phyloP scores from a whole-genome alignment of 2,113 vertebrate species.

The Albula glossodonta region DNA sequence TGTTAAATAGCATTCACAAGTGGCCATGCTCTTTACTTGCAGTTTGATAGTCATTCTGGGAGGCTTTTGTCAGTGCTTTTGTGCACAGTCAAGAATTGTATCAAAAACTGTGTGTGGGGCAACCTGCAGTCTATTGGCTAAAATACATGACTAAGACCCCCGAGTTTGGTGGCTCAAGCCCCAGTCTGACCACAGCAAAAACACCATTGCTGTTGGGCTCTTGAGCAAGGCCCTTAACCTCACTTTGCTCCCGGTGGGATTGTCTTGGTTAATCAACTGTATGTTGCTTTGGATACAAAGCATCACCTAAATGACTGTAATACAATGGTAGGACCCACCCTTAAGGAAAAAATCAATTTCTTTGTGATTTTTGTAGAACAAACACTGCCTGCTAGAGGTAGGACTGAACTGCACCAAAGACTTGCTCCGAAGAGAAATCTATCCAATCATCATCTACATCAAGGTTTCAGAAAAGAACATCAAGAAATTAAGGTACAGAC shows the following conservation, averaged over 20 bases:
- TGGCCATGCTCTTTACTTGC: background rate
- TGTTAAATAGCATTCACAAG: background rate
- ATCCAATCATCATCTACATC: slow-evolving; percentile 92
- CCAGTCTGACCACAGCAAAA: no score
- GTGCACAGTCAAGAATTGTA: background rate
- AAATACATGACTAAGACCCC: no score
- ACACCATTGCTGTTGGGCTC: no score
- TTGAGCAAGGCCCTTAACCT: no score
- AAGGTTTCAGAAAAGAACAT: slow-evolving; percentile 92
- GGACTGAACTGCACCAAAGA: slow-evolving; percentile 1
- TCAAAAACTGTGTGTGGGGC: no score
- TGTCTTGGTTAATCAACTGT: no score
- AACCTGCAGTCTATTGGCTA: no score
- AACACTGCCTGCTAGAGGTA: background rate
- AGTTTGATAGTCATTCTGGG: background rate
- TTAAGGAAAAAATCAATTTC: background rate
- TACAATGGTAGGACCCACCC: background rate
- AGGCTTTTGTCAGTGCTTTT: background rate
- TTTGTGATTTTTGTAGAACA: background rate
- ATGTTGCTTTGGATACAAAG: no score
- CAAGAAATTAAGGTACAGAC: slow-evolving; percentile 85
- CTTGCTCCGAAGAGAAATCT: slow-evolving; percentile 75
- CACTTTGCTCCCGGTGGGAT: no score
- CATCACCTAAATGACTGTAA: no score
- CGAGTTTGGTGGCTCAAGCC: no score